These are phyloP conservation scores for Oreocharis arfaki DNA, from an alignment of 2,113 vertebrate genomes.

Conservation along the genomic window DNA sequence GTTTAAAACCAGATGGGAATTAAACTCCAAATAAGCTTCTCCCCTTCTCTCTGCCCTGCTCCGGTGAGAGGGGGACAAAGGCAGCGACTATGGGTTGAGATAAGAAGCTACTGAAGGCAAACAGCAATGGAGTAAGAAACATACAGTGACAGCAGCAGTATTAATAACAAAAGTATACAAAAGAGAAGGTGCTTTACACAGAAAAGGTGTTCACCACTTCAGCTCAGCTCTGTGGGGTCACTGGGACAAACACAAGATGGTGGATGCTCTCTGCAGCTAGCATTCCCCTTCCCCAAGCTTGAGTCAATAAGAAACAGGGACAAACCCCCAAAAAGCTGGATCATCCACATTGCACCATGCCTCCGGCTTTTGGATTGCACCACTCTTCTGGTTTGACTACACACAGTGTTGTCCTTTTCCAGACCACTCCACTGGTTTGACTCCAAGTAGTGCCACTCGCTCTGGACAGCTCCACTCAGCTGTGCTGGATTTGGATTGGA, in stretches of 20 bases:
- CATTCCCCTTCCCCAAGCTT: fast-evolving
- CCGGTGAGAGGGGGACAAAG: fast-evolving
- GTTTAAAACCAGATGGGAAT: neutral
- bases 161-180: neutral
- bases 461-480: neutral
- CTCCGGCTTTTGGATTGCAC: neutral
- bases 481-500: neutral
- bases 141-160: neutral
- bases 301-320: neutral
- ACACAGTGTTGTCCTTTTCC: neutral
- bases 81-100: neutral
- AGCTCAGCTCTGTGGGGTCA: fast-evolving
- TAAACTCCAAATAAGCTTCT: neutral
- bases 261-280: fast-evolving
- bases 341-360: fast-evolving
- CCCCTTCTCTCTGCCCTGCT: neutral
- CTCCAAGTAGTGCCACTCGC: fast-evolving
- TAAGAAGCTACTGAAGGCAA: neutral
- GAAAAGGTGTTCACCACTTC: neutral
- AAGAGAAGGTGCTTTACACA: neutral
- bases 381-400: neutral
- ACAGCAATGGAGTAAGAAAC: neutral
- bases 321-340: neutral
- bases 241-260: neutral
- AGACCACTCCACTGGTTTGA: neutral